Evolutionary conservation across 2,113 vertebrate species (phyloP), one percentile per base, ranked within the genome.

Genomic region (Morphnarchus princeps): DNA sequence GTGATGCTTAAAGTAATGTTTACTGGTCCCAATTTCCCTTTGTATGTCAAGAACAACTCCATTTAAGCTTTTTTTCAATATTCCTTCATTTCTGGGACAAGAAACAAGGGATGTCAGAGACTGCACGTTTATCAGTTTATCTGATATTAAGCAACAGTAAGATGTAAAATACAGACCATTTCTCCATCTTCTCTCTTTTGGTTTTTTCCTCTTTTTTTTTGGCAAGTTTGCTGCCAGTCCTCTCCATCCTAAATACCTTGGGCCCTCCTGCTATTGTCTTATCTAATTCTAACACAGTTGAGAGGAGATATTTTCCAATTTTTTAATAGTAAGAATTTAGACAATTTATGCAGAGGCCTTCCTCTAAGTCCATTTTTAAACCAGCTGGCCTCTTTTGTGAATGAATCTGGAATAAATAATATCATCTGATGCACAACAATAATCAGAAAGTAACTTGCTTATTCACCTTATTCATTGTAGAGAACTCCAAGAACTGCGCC

Each of bases 191-290:
- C 32, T 65, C 13, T 73, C 12, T 6, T 12, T 7, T 21, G 21
- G 7, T 7, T 45, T 11, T 8, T 25, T 3, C 5, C 3, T 36
- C 6, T 4, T 0, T 34, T 19, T 13, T 28, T 29, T 72, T 52
- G 3, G 18, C 52, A 92, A 61, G 6, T 28, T 65, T 66, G 10
- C 40, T 93, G 8, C 15, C 38, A 32, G 20, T 7, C 6, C 2
- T 8, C 34, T 62, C 11, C 29, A 38, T 47, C 9, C n/a, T 15
- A 78, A 69, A 21, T 32, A 42, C 13, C 24, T 28, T 31, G 11
- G 13, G 40, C 12, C 0, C 6, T 72, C 10, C n/a, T 59, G 52
- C 4, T 67, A 8, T 50, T 87, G 70, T 40, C 36, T 71, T 61
- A 17, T 55, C 43, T 50, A 50, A 34, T 32, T 62, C 16, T 69